Conservation (phyloP, 35 echinoderm and acorn worm genomes). For the Lytechinus pictus region DNA sequence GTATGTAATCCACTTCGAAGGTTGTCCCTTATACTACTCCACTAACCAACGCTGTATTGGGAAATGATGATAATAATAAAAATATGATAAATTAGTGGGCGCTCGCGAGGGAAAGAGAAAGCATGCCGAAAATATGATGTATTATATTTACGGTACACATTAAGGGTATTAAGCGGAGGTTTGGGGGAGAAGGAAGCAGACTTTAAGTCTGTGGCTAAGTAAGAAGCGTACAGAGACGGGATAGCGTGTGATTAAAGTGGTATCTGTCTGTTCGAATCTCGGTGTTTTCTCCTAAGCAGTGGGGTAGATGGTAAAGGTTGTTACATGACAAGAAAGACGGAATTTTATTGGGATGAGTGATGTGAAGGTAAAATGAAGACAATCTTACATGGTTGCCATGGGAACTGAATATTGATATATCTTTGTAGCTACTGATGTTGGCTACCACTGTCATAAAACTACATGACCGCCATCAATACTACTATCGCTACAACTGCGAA, state of each 20-base stretch:
- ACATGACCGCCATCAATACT: no score
- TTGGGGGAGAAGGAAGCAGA: background rate
- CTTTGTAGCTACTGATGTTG: no score
- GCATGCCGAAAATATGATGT: slow-evolving; percentile 15
- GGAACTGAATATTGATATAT: no score
- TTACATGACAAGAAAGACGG: background rate
- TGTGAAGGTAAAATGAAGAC: background rate
- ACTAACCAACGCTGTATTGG: slow-evolving; percentile 19
- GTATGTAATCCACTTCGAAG: background rate
- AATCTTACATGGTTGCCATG: background rate
- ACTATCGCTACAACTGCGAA: no score
- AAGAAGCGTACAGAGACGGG: background rate
- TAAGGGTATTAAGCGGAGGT: slow-evolving; percentile 15
- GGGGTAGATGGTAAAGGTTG: background rate
- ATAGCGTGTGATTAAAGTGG: background rate
- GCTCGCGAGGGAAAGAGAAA: background rate
- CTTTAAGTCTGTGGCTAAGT: background rate
- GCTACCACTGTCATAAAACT: no score
- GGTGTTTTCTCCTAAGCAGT: background rate
- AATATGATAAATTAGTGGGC: slow-evolving; percentile 33
- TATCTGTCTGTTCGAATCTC: background rate
- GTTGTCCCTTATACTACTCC: background rate
- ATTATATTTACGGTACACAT: slow-evolving; percentile 27
- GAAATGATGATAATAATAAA: slow-evolving; percentile 30
- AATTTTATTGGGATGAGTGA: background rate